Base-by-base conservation (phyloP, 2,888 invertebrate species). In the Chymomyza caudatula region DNA sequence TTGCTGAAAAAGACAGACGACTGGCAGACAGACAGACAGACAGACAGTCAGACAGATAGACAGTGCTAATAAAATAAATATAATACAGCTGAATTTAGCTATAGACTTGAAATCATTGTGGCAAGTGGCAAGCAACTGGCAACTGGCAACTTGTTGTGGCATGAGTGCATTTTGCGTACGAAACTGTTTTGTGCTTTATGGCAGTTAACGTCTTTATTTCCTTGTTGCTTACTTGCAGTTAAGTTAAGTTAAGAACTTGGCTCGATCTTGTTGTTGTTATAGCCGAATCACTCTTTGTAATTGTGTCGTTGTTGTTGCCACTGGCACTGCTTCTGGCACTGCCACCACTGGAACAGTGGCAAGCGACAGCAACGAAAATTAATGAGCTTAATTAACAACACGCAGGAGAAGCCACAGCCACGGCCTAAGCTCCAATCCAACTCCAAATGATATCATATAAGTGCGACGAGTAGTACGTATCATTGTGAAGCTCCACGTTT, bases 151-250 rank as follows among this genome's bases (percentile, higher is more conserved):
- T 11, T 61, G 29, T 65, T 53, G 52, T 72, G 67, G 79, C 62
- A 76, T 74, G 72, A 79, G 69, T 87, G 86, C 86, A 81, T 87
- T 78, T 86, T 85, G 87, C 88, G 87, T 86, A 87, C 78, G 69
- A 74, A 56, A 73, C 6, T 37, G 47, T 47, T 15, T 47, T 13
- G 47, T 47, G 65, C 62, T 73, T 60, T 54, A 57, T 58, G 71
- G 63, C 67, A 65, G 63, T 71, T 77, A 74, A 76, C 74, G 72
- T 73, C 71, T 86, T 69, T 60, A 74, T 85, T 85, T 81, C 83
- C 85, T 76, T 68, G 74, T 64, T 67, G 61, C 65, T 63, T 58
- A 61, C 65, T 69, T 69, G 61, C 65, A 69, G 65, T 68, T 22
- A 68, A 65, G 11, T 37, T 37, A 37, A 37, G 11, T 37, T 37